phyloP scores from a whole-genome alignment of 2,113 vertebrate genomes.

The Vanacampus margaritifer region DNA sequence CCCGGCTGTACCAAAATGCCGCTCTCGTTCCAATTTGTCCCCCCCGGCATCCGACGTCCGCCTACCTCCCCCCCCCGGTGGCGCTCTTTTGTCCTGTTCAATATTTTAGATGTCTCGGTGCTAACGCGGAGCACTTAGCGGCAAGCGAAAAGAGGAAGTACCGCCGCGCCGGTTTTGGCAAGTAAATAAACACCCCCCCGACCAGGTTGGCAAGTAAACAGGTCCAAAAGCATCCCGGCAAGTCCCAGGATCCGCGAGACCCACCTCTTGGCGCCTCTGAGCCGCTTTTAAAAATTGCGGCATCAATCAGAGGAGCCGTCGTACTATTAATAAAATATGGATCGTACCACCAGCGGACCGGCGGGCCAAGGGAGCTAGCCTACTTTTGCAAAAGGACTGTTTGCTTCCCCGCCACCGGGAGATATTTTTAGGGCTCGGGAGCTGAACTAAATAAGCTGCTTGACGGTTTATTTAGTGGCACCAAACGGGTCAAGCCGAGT shows the following conservation, averaged over 20 bases:
- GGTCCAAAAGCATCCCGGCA: constrained; percentile 20
- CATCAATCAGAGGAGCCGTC: constrained; percentile 69
- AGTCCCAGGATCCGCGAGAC: constrained; percentile 30
- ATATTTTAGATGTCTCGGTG: constrained; percentile 61
- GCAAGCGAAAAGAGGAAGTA: constrained; percentile 17
- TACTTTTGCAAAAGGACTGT: constrained; percentile 73
- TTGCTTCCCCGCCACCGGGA: constrained; percentile 58
- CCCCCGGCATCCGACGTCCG: constrained; percentile 21
- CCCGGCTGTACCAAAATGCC: background rate
- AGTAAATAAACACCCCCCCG: constrained; percentile 21
- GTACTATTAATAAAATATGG: constrained; percentile 80
- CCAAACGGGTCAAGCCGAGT: background rate
- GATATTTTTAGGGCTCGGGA: constrained; percentile 62
- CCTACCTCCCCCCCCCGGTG: constrained; percentile 24
- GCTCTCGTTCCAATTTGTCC: background rate
- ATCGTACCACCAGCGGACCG: constrained; percentile 70
- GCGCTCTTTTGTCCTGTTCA: constrained; percentile 65
- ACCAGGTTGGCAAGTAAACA: constrained; percentile 39
- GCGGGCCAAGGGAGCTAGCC: constrained; percentile 74
- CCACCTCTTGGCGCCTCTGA: constrained; percentile 36
- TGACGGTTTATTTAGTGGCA: background rate
- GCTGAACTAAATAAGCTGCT: background rate
- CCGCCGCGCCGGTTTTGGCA: background rate
- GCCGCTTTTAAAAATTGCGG: constrained; percentile 39
- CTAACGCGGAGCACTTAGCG: constrained; percentile 33